Base-by-base conservation (phyloP, 2,113 vertebrate species). In the Aspiorhynchus laticeps region DNA sequence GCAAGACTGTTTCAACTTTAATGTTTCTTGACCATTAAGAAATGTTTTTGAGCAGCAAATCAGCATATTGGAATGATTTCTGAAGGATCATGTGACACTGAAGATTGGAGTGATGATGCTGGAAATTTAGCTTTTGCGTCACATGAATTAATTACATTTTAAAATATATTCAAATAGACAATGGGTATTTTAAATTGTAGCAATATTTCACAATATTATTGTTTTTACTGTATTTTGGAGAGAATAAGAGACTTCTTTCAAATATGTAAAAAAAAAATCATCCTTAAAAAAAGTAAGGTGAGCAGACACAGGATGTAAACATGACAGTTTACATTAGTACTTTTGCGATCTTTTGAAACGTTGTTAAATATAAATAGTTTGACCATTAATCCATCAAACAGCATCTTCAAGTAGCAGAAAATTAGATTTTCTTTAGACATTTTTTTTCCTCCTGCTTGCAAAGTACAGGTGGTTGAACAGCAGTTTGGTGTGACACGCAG, bases 391-490 rank as follows among this genome's bases (percentile, higher is more conserved):
- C 24, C 43, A 78, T 78, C 76, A 80, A 8, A 41, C 51, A 24
- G 28, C 1, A n/a, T 75, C 38, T 75, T 43, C 38, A 80, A 61
- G 56, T 14, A 61, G 31, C 53, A 61, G 21, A 59, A 61, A 17
- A 61, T 61, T 6, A 4, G 53, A n/a, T 59, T 80, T 56, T 36
- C 31, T 80, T 38, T 36, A 9, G 74, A 26, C n/a, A 21, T 19
- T 31, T 80, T 61, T 17, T 10, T 8, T 7, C 19, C 9, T 10
- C 53, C 51, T 10, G 33, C 26, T 33, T 81, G 78, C 36, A 75
- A 61, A 43, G 24, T 65, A 59, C 59, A 81, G 79, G 79, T 81
- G 79, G 56, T n/a, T 65, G 79, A 61, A 81, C 79, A 81, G 59
- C 79, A 81, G 79, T 43, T 14, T 43, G 59, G 78, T 46, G 12